Percentiles rank a stretch among this genome's conserved stretches.
Conservation (phyloP, 2,797 vertebrate genomes). For the Morelia viridis region DNA sequence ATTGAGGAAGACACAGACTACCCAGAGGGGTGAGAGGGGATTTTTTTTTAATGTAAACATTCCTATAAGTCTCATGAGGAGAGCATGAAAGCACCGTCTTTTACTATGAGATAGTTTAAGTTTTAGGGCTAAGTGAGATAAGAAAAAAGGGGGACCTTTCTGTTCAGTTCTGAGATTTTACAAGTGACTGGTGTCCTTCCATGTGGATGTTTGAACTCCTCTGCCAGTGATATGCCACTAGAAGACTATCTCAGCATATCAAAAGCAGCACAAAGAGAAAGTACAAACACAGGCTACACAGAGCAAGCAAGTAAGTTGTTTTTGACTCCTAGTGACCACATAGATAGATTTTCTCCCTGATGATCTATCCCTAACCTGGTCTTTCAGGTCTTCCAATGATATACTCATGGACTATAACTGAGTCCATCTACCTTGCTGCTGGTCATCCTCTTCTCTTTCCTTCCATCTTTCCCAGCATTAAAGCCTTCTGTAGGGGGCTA, state of each 20-base stretch:
- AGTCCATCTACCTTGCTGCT: no score
- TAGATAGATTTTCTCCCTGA: no score
- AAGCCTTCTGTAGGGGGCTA: neutral
- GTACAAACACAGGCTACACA: neutral
- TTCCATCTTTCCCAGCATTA: neutral
- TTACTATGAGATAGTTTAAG: neutral
- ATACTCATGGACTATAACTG: no score
- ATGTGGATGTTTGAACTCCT: constrained; percentile 14
- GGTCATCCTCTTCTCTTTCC: neutral
- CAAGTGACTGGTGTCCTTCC: neutral
- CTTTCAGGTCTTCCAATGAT: no score
- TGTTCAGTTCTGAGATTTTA: neutral
- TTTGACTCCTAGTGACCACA: no score
- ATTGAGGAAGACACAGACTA: no score
- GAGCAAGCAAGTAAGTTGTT: neutral
- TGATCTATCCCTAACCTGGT: neutral
- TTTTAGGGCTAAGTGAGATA: neutral
- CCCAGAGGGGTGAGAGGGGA: no score
- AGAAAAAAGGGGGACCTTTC: neutral
- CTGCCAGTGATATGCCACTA: constrained; percentile 16
- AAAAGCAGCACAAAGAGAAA: constrained; percentile 19
- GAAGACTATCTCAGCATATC: constrained; percentile 18
- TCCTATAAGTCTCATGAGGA: no score
- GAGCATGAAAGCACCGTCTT: neutral
- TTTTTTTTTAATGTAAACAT: no score